Base-by-base conservation (phyloP, 2,888 invertebrate genomes). In the Apamea monoglypha region DNA sequence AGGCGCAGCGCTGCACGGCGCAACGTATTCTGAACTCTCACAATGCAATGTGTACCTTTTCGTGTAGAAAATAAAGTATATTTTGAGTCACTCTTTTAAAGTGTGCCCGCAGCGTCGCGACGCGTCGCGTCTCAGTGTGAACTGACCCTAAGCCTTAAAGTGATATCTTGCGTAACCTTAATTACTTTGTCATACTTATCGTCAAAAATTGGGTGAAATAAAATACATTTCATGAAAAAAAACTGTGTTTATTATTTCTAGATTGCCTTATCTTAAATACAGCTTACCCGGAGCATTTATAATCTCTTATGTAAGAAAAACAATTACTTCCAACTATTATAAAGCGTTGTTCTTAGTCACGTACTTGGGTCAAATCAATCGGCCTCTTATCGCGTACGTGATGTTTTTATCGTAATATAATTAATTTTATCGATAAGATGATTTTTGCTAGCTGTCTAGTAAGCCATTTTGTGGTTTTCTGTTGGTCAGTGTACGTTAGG, bases 381-480 rank as follows among this genome's bases (percentile, higher is more conserved):
- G 74, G 81, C 70, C 82, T 84, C 70, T 92, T 92, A 93, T 94
- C 93, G 84, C 64, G 84, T 94, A 94, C 94, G 94, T 94, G 94
- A 93, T 89, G 88, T 74, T 72, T 78, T 89, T 93, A 93, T 93
- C 93, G 78, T 82, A 83, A 64, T 29, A 63, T 53, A 67, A 82
- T 75, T 68, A 61, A 25, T 74, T 77, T 83, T 59, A 61, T 70
- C 67, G 78, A 79, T 66, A 84, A 40, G 67, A 71, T 64, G 64
- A 69, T 72, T 80, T 67, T 73, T 63, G 78, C 44, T 18, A 40
- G 74, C 32, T 29, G 32, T 47, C 66, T 56, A 29, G 18, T 71
- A 59, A 70, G 68, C 75, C 74, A 87, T 81, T 87, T 25, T 3
- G 53, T 75, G 29, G 47, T 14, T 80, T 77, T 76, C 74, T 72